A percentile compares a stretch with the other conserved stretches of the same genome.
Evolutionary conservation across 1,140 invertebrate genomes (phyloP).

Genomic region (Calycopis cecrops): DNA sequence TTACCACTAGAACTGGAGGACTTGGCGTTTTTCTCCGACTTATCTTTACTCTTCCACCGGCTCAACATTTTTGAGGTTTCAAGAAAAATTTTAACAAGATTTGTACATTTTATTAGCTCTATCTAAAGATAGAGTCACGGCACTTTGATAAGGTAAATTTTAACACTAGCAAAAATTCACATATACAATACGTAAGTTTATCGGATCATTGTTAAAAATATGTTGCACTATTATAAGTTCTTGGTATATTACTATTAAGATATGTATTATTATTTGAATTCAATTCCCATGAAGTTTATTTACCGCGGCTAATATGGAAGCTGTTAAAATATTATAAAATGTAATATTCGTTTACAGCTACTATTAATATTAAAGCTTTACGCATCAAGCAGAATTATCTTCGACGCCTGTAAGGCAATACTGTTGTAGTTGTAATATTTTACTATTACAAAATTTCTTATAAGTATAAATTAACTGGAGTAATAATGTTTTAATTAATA

Average conservation of each 20-base stretch:
- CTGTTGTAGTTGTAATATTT: not conserved
- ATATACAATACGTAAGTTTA: constrained; percentile 9
- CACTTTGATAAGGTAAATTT: constrained; percentile 18
- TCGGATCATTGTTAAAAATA: constrained; percentile 12
- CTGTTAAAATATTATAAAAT: constrained; percentile 2
- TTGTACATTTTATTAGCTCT: constrained; percentile 19
- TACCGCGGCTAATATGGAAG: constrained; percentile 12
- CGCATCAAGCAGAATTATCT: not conserved
- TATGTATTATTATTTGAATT: constrained; percentile 23
- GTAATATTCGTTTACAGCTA: not conserved
- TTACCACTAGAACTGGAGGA: constrained; percentile 55
- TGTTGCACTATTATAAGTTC: constrained; percentile 13
- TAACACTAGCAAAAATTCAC: constrained; percentile 11
- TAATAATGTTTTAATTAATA: not conserved
- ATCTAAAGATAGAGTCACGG: constrained; percentile 19
- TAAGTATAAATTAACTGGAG: no score
- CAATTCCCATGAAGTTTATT: constrained; percentile 17
- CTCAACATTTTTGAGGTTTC: constrained; percentile 52
- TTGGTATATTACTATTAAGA: constrained; percentile 17
- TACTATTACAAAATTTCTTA: not conserved
- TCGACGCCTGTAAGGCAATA: not conserved
- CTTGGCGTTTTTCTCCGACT: constrained; percentile 62
- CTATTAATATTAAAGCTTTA: constrained; percentile 7
- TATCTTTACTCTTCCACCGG: constrained; percentile 70
- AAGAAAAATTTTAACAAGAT: constrained; percentile 23